Evolutionary conservation across 2,888 invertebrate species (phyloP).

Genomic region (Amphiduros pacificus): DNA sequence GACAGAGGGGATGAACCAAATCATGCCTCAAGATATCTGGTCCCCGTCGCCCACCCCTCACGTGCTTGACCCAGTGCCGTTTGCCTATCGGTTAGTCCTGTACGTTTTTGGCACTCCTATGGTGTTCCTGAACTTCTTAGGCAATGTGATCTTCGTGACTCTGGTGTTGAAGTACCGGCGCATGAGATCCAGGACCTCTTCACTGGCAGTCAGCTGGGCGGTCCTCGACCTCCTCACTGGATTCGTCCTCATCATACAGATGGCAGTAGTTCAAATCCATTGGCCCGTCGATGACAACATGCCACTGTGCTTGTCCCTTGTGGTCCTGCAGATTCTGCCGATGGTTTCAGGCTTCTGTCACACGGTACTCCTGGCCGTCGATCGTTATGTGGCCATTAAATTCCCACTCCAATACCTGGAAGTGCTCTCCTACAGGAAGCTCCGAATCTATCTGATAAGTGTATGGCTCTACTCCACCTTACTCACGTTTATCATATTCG

Average conservation of each 20-base stretch:
- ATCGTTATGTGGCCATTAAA: slow-evolving; percentile 11
- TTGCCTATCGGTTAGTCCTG: neutral
- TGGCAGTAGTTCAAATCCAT: neutral
- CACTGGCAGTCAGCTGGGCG: slow-evolving; percentile 7
- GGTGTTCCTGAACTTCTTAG: slow-evolving; percentile 6
- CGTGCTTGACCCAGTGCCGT: too few species aligned
- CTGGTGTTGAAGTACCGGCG: slow-evolving; percentile 3
- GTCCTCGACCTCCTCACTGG: slow-evolving; percentile 9
- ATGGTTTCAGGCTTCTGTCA: slow-evolving; percentile 2
- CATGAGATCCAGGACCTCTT: neutral
- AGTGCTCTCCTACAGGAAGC: neutral
- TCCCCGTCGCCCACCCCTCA: too few species aligned
- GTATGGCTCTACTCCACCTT: slow-evolving; percentile 4
- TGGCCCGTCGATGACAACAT: neutral
- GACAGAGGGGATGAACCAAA: too few species aligned
- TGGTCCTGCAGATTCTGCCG: slow-evolving; percentile 1
- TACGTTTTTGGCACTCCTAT: slow-evolving; percentile 7
- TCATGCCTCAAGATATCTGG: too few species aligned
- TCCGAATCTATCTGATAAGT: neutral
- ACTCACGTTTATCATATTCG: neutral
- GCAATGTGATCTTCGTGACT: slow-evolving; percentile 6
- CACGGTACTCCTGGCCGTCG: slow-evolving; percentile 8
- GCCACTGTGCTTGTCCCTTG: slow-evolving; percentile 3
- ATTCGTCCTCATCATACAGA: slow-evolving; percentile 2
- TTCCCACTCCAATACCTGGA: slow-evolving; percentile 4